Conservation (phyloP, 1,140 invertebrate genomes). For the Theocolax elegans region DNA sequence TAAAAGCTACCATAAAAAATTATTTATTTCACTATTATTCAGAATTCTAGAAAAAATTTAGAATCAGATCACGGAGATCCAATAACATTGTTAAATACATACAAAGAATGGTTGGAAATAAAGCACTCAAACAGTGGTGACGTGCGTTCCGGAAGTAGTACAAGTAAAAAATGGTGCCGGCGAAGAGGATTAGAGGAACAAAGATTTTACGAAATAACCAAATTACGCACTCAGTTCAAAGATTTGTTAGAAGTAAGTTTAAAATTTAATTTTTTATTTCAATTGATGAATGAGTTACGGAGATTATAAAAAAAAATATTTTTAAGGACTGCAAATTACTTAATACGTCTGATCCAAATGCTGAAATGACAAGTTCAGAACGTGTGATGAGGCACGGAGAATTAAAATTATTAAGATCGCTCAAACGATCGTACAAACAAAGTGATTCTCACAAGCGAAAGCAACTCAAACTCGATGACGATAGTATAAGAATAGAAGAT, state of each 20-base stretch:
- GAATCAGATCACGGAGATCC: constrained; percentile 97
- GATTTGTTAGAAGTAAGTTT: constrained; percentile 78
- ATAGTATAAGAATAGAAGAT: constrained; percentile 64
- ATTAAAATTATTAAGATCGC: constrained; percentile 82
- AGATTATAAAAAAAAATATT: constrained; percentile 33
- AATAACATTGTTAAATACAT: constrained; percentile 89
- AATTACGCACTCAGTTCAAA: constrained; percentile 90
- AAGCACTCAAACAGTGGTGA: constrained; percentile 70
- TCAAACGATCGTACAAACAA: constrained; percentile 76
- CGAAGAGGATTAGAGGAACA: constrained; percentile 93
- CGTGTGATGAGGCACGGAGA: constrained; percentile 86
- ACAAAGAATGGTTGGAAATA: constrained; percentile 88
- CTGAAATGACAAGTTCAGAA: constrained; percentile 79
- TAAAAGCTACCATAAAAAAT: neutral
- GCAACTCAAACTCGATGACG: constrained; percentile 76
- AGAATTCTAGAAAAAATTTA: constrained; percentile 82
- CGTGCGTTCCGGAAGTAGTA: constrained; percentile 55
- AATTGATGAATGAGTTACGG: neutral
- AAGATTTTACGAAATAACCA: constrained; percentile 95
- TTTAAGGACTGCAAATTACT: constrained; percentile 77
- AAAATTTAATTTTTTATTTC: constrained; percentile 4
- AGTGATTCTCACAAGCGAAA: constrained; percentile 76
- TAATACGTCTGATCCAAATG: constrained; percentile 65
- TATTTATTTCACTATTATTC: constrained; percentile 10
- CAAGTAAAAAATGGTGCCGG: constrained; percentile 85